A percentile compares a stretch with the other conserved stretches of the same genome.
phyloP scores from a whole-genome alignment of 2,113 vertebrate genomes.

The Cephalopterus ornatus region DNA sequence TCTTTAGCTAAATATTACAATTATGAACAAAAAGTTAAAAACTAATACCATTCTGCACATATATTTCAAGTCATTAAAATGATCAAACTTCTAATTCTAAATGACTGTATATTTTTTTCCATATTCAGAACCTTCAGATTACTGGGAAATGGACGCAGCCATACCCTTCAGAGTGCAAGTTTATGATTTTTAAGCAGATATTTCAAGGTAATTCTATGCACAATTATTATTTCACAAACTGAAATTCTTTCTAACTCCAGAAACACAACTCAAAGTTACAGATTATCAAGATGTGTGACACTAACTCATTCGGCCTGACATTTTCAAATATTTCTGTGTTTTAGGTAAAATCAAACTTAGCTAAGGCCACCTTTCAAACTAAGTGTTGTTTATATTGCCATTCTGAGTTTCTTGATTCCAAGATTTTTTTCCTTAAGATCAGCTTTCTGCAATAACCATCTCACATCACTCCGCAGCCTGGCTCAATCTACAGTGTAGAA shows the following conservation, averaged over 20 bases:
- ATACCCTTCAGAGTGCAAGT: not conserved
- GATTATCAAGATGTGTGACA: not conserved
- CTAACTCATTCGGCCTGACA: not conserved
- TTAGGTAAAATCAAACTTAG: not conserved
- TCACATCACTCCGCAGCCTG: not conserved
- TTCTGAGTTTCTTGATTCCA: not conserved
- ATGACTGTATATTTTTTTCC: not conserved
- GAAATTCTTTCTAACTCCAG: not conserved
- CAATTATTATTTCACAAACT: not conserved
- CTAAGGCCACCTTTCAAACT: not conserved
- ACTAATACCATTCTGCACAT: not conserved
- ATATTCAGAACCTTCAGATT: not conserved
- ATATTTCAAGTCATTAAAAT: not conserved
- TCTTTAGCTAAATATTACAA: not conserved
- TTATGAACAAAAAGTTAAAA: not conserved
- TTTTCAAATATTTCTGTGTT: not conserved
- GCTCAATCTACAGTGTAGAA: not conserved
- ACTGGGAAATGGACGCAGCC: not conserved
- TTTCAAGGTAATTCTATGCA: not conserved
- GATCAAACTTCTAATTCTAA: not conserved
- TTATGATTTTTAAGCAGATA: not conserved
- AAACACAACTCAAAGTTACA: not conserved
- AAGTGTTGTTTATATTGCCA: not conserved
- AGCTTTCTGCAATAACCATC: not conserved
- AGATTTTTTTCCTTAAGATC: not conserved